Conservation (phyloP, 2,888 invertebrate species). For the Agrochola circellaris region DNA sequence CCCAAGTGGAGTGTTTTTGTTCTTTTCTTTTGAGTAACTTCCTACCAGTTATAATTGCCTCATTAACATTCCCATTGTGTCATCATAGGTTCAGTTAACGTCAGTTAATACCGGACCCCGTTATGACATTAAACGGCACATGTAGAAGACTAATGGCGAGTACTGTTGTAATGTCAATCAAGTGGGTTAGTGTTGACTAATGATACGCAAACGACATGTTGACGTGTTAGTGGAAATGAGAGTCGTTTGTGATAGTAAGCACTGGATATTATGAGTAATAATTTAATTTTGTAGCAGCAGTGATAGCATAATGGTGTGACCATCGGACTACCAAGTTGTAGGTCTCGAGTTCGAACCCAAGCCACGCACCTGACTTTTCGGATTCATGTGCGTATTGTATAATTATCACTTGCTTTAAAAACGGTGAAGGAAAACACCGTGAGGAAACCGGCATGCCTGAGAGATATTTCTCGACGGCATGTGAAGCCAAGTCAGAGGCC, state of each 20-base stretch:
- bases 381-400: too few relatives aligned
- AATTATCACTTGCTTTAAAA: too few relatives aligned
- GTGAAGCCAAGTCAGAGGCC: too few relatives aligned
- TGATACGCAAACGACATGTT: constrained; percentile 46
- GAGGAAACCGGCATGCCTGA: too few relatives aligned
- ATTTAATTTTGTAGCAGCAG: too few relatives aligned
- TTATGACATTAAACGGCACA: constrained; percentile 47
- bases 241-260: constrained; percentile 20
- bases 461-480: too few relatives aligned
- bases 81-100: neutral
- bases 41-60: neutral
- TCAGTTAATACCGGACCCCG: constrained; percentile 44
- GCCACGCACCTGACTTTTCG: too few relatives aligned
- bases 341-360: too few relatives aligned
- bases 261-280: too few relatives aligned
- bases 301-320: too few relatives aligned
- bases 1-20: neutral
- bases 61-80: neutral
- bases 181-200: constrained; percentile 49
- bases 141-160: constrained; percentile 28
- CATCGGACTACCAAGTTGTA: too few relatives aligned
- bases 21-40: neutral
- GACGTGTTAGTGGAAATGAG: constrained; percentile 24
- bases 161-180: constrained; percentile 54
- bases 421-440: too few relatives aligned